Evolutionary conservation across 2,797 vertebrate genomes (phyloP).

Genomic region (Morelia viridis): DNA sequence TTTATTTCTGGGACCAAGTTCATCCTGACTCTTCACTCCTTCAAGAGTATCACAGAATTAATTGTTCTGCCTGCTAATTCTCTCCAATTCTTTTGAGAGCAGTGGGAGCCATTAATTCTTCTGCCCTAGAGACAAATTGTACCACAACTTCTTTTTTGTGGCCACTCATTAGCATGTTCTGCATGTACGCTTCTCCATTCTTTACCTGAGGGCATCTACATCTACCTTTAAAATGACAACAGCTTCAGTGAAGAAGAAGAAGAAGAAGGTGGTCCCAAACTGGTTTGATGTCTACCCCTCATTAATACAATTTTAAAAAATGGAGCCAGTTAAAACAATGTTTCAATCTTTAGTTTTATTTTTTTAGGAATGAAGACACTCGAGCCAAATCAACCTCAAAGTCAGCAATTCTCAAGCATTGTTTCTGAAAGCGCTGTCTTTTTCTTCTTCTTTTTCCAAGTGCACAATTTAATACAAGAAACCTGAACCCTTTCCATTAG

Average conservation of each 20-base stretch:
- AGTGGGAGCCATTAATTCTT: conserved; percentile 16
- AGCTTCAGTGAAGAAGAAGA: not conserved
- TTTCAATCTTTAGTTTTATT: conserved; percentile 56
- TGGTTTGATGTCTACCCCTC: conserved; percentile 50
- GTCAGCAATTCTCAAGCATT: conserved; percentile 60
- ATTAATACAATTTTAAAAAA: conserved; percentile 25
- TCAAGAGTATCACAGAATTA: not conserved
- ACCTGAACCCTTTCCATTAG: conserved; percentile 51
- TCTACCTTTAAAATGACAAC: conserved; percentile 41
- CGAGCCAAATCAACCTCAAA: conserved; percentile 57
- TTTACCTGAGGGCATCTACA: conserved; percentile 59
- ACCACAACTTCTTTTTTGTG: not conserved
- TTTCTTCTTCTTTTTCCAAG: conserved; percentile 6
- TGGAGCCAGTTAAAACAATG: conserved; percentile 65
- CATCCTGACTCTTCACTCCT: conserved; percentile 4
- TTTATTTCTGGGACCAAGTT: not conserved
- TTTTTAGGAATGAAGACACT: conserved; percentile 50
- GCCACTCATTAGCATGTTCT: conserved; percentile 12
- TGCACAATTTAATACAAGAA: conserved; percentile 47
- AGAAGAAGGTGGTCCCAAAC: conserved; percentile 17
- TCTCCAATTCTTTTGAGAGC: conserved; percentile 27
- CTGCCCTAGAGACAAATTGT: conserved; percentile 40
- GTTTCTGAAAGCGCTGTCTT: not conserved
- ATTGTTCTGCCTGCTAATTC: not conserved
- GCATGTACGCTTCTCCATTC: conserved; percentile 47